phyloP scores from a whole-genome alignment of 2,797 vertebrate species.

The Eulemur coronatus region DNA sequence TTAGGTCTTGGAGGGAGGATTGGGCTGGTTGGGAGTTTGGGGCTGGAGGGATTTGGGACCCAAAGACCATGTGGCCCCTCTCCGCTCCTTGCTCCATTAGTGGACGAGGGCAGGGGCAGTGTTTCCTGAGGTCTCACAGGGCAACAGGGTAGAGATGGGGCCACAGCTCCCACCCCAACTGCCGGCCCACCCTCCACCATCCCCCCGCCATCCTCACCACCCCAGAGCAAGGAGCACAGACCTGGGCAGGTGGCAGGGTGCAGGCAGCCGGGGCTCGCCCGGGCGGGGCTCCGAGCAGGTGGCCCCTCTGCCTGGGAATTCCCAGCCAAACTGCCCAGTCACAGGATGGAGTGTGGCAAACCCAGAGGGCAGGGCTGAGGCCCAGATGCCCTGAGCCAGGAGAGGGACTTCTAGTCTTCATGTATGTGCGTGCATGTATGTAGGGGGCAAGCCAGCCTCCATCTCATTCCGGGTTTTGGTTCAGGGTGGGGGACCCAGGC shows the following conservation, averaged over 20 bases:
- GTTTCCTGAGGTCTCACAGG: neutral
- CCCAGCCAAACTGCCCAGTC: neutral
- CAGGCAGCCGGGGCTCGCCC: neutral
- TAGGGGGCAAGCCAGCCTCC: fast-evolving
- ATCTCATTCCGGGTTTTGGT: neutral
- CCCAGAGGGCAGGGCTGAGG: neutral
- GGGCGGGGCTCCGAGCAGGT: neutral
- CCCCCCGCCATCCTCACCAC: fast-evolving
- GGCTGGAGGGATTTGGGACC: neutral
- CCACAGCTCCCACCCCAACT: neutral
- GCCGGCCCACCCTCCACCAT: neutral
- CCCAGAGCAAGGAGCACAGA: neutral
- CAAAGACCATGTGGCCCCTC: fast-evolving
- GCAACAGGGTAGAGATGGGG: neutral
- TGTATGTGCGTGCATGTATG: no score
- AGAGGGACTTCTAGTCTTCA: neutral
- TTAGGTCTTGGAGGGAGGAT: neutral
- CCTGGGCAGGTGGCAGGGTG: neutral
- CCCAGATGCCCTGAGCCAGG: neutral
- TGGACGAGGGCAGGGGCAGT: neutral
- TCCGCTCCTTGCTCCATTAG: neutral
- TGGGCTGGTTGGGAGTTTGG: neutral
- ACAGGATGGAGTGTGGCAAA: neutral
- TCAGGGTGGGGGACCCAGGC: neutral
- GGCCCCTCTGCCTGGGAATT: neutral